phyloP scores from a whole-genome alignment of 2,113 vertebrate genomes.

The Chrysemys picta region DNA sequence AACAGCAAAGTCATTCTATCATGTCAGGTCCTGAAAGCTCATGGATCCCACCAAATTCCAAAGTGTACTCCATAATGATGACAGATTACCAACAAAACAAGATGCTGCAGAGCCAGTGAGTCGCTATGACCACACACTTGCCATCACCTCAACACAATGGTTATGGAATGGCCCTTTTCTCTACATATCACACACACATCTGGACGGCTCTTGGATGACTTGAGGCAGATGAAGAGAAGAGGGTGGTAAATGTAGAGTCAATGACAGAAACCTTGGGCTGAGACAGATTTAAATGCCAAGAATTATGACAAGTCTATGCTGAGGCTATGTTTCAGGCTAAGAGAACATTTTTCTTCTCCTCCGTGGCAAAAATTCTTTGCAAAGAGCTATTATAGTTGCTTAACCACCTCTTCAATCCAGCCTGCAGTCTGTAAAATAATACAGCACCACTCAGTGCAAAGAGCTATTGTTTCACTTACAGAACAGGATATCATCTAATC shows the following conservation, averaged over 20 bases:
- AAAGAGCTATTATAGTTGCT: neutral
- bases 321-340: neutral
- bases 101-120: neutral
- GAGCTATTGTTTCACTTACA: neutral
- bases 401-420: neutral
- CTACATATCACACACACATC: neutral
- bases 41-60: rapidly evolving
- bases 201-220: neutral
- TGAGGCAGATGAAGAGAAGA: neutral
- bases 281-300: neutral
- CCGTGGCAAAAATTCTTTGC: neutral
- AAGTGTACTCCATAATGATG: neutral
- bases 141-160: rapidly evolving
- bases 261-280: neutral
- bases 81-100: neutral
- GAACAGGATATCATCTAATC: neutral
- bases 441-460: neutral
- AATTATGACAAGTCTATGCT: neutral
- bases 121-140: rapidly evolving
- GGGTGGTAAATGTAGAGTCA: neutral
- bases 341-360: neutral
- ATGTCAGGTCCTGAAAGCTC: neutral
- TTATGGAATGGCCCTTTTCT: neutral
- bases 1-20: neutral
- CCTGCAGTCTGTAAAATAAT: neutral